phyloP scores from a whole-genome alignment of 92 coral and sea anemone species.

The Virgularia gustaviana region DNA sequence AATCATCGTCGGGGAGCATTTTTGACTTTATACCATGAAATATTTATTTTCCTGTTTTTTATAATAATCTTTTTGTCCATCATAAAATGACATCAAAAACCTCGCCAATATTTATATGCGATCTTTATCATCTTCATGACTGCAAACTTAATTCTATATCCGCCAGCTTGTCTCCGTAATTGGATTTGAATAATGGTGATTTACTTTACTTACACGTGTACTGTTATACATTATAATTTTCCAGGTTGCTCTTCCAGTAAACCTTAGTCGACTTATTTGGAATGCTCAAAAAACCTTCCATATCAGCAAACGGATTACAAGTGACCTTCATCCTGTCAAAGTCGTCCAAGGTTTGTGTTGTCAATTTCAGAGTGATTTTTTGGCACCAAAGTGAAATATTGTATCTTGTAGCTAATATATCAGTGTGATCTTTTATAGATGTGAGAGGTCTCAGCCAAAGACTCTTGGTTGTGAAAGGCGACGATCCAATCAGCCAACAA shows the following conservation, averaged over 20 bases:
- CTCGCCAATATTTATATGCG: too few species aligned
- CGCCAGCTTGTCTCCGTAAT: too few species aligned
- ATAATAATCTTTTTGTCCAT: too few species aligned
- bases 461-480: conserved; percentile 82
- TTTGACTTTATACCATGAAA: too few species aligned
- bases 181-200: too few species aligned
- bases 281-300: conserved; percentile 97
- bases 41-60: too few species aligned
- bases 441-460: conserved; percentile 92
- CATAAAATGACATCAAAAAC: too few species aligned
- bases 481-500: conserved; percentile 95
- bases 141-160: too few species aligned
- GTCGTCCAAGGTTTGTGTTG: conserved; percentile 77
- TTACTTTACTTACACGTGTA: too few species aligned
- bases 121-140: too few species aligned
- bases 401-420: neutral
- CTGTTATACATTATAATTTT: too few species aligned
- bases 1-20: too few species aligned
- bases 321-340: conserved; percentile 85
- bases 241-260: conserved; percentile 96
- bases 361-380: neutral
- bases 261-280: conserved; percentile 91
- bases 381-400: neutral
- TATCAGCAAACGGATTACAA: conserved; percentile 76
- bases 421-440: conserved; percentile 36